These are phyloP conservation scores for Crossoptilon crossoptilon DNA, from an alignment of 2,797 vertebrate species.

Conservation along the genomic window DNA sequence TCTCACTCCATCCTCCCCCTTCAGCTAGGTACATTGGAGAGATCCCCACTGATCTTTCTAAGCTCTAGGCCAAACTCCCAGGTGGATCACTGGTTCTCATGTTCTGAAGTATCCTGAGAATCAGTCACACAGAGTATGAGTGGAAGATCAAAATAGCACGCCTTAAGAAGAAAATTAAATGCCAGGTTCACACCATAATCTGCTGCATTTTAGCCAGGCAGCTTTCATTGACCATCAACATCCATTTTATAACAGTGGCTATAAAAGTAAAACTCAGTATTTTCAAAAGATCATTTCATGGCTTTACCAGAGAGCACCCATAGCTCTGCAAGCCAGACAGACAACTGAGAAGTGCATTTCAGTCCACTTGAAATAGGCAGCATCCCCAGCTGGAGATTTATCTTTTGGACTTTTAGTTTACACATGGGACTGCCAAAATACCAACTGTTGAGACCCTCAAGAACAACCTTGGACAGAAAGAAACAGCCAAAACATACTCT, in stretches of 20 bases:
- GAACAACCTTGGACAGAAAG: neutral
- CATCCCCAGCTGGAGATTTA: neutral
- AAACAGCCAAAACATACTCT: neutral
- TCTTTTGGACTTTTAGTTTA: neutral
- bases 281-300: neutral
- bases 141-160: neutral
- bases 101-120: neutral
- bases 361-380: neutral
- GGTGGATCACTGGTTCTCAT: neutral
- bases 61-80: neutral
- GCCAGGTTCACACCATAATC: neutral
- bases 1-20: neutral
- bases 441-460: neutral
- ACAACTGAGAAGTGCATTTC: neutral
- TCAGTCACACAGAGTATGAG: fast-evolving
- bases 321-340: neutral
- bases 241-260: neutral
- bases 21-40: neutral
- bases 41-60: neutral
- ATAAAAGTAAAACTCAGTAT: neutral
- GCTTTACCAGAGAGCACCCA: neutral
- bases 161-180: neutral
- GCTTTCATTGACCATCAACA: neutral
- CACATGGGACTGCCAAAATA: neutral
- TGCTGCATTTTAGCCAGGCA: neutral